Evolutionary conservation across 2,113 vertebrate species (phyloP), one percentile per base, ranked within the genome.

Genomic region (Miniopterus natalensis): DNA sequence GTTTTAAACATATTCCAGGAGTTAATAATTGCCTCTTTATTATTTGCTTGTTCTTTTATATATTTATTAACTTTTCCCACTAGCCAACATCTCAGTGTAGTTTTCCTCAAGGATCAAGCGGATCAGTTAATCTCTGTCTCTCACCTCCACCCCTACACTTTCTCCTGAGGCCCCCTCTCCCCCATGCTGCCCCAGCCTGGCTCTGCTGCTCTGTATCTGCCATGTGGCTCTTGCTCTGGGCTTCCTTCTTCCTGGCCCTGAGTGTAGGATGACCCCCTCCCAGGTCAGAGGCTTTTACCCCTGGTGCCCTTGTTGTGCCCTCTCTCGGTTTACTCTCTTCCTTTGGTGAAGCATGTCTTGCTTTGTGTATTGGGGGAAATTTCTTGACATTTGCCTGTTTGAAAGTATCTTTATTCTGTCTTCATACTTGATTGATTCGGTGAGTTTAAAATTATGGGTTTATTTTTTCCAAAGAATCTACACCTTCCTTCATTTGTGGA

Each of bases 391-490:
- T 84, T 84, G 21, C 0, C 31, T 49, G 36, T 73, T 71, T 89
- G 23, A 77, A 86, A 89, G 10, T 85, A n/a, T 89, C 53, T 85
- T 68, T 86, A 66, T 92, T 65, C 59, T 91, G 0, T 59, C 65
- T 55, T 84, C 9, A 55, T 70, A 63, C 9, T 63, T 88, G 78
- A 93, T 45, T 65, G 68, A 66, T 59, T 92, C 77, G 42, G 9
- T 71, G 73, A 59, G 18, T 86, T 96, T 75, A 40, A 92, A 95
- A 77, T 94, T 59, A 84, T 3, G 53, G 65, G 3, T 68, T 83
- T 80, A 57, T 93, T 78, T 94, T 89, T 94, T 27, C 73, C 61
- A 53, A 66, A 88, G 83, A 91, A 42, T 55, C 25, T 79, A 27
- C 73, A 42, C 74, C 66, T 93, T 29, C 31, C 27, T 88, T 80